Conservation (phyloP, 2,113 vertebrate genomes). For the Oostethus manadensis region DNA sequence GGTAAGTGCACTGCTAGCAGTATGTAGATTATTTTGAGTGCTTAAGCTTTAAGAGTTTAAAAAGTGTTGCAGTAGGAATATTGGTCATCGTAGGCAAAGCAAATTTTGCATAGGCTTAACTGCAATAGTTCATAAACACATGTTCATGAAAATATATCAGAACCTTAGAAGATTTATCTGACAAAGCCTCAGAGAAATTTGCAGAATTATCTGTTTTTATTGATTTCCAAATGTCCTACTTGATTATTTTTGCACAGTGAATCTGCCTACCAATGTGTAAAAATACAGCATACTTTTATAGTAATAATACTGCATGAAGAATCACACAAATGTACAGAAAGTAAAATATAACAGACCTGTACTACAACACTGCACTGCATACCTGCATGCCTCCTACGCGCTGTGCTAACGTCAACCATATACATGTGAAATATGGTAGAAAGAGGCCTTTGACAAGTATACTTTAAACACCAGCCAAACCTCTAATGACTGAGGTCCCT, state of each 20-base stretch:
- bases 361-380: slow-evolving; percentile 1
- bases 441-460: slow-evolving; percentile 56
- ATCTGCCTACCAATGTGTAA: too few relatives aligned
- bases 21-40: not conserved
- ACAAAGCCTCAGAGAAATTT: slow-evolving; percentile 9
- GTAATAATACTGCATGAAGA: not conserved
- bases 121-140: slow-evolving; percentile 28
- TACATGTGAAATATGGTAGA: slow-evolving; percentile 50
- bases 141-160: slow-evolving; percentile 13
- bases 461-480: slow-evolving; percentile 39
- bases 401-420: slow-evolving; percentile 23
- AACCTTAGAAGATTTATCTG: slow-evolving; percentile 2
- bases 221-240: not conserved
- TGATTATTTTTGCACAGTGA: too few relatives aligned
- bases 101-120: slow-evolving; percentile 13
- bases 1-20: slow-evolving; percentile 52
- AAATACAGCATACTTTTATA: not conserved
- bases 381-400: slow-evolving; percentile 7
- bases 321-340: not conserved
- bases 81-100: slow-evolving; percentile 7
- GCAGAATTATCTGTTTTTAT: not conserved
- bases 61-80: slow-evolving; percentile 4
- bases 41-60: not conserved
- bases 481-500: slow-evolving; percentile 46
- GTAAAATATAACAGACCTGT: slow-evolving; percentile 1